Evolutionary conservation across 2,797 vertebrate species (phyloP), one percentile per base, ranked within the genome.

Genomic region (Taeniopygia guttata): DNA sequence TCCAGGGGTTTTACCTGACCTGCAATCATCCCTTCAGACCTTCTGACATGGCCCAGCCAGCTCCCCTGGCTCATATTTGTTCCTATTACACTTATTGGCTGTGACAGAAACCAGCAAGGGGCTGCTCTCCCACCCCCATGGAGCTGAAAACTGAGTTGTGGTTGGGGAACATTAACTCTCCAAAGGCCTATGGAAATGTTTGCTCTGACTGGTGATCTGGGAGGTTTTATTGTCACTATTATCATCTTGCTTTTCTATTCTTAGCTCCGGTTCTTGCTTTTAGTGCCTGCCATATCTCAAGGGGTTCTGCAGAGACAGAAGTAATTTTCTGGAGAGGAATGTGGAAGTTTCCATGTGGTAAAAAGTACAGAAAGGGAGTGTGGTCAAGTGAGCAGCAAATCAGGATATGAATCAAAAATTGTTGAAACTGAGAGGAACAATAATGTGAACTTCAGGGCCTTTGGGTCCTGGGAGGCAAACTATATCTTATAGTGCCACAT

Each of bases 201-300:
- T 91, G 74, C 84, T 95, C 89, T 95, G 88, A 30, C 73, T 84
- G 85, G 85, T 90, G 83, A 89, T 90, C 90, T 94, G 78, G 78
- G 90, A 89, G 62, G 87, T 87, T 90, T 95, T 93, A 93, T 96
- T 90, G 86, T 90, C 89, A 48, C 89, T 92, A 94, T 95, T 93
- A 94, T 88, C 64, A 32, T 66, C 84, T 85, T 90, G 67, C 63
- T 93, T 87, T 94, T 92, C 96, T 96, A 89, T 94, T 95, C 92
- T 96, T 90, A 95, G 88, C 84, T 92, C 67, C 56, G 90, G 56
- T 56, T 79, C 84, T 79, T 74, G 52, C n/a, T 84, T 96, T 94
- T 94, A 94, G 81, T 90, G 94, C 73, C 73, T 91, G 87, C 51
- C 45, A 3, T 81, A 92, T 90, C 94, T 95, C 96, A 83, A 74